Percentiles rank a stretch among this genome's conserved stretches.
Evolutionary conservation across 2,888 invertebrate species (phyloP).

Genomic region (Heliconius cydno): DNA sequence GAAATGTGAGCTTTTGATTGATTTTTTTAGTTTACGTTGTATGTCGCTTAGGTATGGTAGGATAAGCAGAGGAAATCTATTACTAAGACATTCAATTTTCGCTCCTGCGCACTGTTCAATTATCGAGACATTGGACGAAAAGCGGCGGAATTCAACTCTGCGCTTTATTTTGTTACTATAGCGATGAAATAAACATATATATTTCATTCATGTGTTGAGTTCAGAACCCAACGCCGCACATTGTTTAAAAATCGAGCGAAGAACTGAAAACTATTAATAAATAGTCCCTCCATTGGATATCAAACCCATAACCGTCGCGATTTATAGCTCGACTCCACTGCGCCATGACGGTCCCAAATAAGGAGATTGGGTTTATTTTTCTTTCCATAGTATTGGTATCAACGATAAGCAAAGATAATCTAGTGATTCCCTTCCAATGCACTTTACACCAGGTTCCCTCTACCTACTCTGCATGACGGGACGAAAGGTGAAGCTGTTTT

Average conservation of each 20-base stretch:
- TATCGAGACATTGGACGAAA: background rate
- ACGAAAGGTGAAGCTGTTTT: background rate
- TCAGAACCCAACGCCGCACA: too few relatives aligned
- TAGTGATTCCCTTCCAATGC: background rate
- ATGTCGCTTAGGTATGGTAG: background rate
- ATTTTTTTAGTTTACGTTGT: background rate
- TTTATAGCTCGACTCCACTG: background rate
- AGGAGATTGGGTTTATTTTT: background rate
- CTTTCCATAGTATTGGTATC: background rate
- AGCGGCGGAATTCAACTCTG: background rate
- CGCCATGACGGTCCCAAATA: background rate
- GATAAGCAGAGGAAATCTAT: accelerated
- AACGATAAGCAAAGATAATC: background rate
- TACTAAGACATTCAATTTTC: background rate
- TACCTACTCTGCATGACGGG: background rate
- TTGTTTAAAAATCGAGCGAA: background rate
- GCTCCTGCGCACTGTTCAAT: background rate
- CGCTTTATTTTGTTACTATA: background rate
- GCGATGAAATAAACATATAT: background rate
- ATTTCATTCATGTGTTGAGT: too few relatives aligned
- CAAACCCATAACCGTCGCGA: background rate
- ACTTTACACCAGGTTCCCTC: background rate
- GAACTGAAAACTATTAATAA: background rate
- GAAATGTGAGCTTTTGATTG: too few relatives aligned
- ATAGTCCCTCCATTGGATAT: background rate